Base-by-base conservation (phyloP, 2,888 invertebrate genomes). In the Tenodera sinensis region DNA sequence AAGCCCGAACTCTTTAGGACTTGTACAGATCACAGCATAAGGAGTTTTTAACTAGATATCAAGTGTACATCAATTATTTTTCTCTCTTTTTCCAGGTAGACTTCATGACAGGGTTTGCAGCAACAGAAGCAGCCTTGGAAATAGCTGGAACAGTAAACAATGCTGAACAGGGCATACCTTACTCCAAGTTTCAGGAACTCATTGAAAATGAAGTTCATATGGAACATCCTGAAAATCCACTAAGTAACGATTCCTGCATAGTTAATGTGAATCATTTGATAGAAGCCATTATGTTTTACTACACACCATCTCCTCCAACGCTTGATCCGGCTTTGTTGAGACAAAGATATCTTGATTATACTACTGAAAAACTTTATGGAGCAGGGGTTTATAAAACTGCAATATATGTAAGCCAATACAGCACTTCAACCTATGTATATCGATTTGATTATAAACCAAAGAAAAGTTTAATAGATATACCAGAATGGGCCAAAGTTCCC, bases 401-500 rank as follows among this genome's bases (percentile, higher is more conserved):
- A n/a, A 90, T 91, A 28, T 85, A 89, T 54, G 34, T 88, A 25
- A 86, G 89, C 25, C 83, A 84, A 54, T 84, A 42, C 3, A 87
- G 84, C 83, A 83, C 84, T 88, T 94, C 95, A 6, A 95, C 96
- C 3, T 97, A 95, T 92, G 94, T 96, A 2, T 97, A 97, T 92
- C 94, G 97, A 91, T 97, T 97, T 92, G 97, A 97, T 93, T 92
- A 92, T 89, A 92, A 92, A 88, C 89, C 92, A 85, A 92, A 92
- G 90, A 92, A 89, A 28, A 89, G 85, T 82, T 85, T 89, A 25
- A 28, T 88, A 54, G 95, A 95, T 88, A 94, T 97, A 42, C 96
- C 97, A 0, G 95, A 95, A 85, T 97, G 97, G 97, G 95, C 97
- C 0, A 95, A 96, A 28, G 97, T 97, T 0, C 97, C 97, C 1